Base-by-base conservation (phyloP, 2,797 vertebrate genomes). In the Sebastes taczanowskii region DNA sequence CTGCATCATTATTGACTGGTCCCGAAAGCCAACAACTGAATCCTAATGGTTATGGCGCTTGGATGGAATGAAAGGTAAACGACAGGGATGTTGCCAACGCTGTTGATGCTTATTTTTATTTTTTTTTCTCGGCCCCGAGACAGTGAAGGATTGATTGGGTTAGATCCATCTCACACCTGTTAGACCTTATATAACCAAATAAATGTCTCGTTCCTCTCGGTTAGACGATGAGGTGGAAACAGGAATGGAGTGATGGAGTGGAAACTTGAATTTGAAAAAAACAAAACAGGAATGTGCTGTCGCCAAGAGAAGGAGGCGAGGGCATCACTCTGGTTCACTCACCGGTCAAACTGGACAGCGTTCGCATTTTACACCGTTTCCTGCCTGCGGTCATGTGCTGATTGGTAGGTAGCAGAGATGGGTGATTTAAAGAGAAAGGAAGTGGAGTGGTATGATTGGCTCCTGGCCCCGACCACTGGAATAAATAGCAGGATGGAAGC, bases 1-100 rank as follows among this genome's bases (percentile, higher is more conserved):
- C 91, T 86, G 88, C 86, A 72, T 88, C 90, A 73, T 85, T 90
- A 89, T 87, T 83, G 87, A 90, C 83, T 74, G 83, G 70, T 72
- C 75, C 65, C 22, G 16, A 83, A 87, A 90, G 84, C 80, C 82
- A 76, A 11, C 74, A 59, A 74, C 77, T 76, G 66, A 77, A 77
- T 86, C 81, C 68, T 70, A 84, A 89, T 84, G 75, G 74, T 64
- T 78, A n/a, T 79, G 53, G 56, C 30, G 64, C 76, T 82, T 69
- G 73, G 66, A 77, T 49, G 68, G 72, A 81, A 78, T 69, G 32
- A 80, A 85, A 78, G 71, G 38, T 38, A 64, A 81, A 68, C 52
- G 60, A 74, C 61, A 63, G n/a, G 1, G 38, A 63, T 61, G 71
- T n/a, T 83, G 77, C 80, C 81, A 64, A 11, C n/a, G 16, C 68